phyloP scores from a whole-genome alignment of 2,113 vertebrate genomes.

The Petromus typicus region DNA sequence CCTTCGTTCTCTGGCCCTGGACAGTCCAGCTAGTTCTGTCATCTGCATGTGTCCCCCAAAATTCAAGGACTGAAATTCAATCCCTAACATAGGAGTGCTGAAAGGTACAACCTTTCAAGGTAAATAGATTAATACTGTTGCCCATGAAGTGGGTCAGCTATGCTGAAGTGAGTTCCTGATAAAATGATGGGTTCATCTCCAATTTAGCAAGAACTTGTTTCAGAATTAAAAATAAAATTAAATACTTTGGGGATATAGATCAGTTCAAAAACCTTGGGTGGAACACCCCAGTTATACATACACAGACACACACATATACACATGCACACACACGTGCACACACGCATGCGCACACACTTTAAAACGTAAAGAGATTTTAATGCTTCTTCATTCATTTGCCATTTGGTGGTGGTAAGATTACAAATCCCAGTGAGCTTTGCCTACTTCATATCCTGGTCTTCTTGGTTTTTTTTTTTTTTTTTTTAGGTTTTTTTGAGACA shows the following conservation, averaged over 20 bases:
- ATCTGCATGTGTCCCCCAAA: neutral
- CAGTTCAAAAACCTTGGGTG: neutral
- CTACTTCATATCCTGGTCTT: slow-evolving; percentile 6
- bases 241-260: neutral
- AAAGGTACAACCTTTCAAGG: neutral
- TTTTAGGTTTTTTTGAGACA: no score
- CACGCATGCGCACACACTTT: neutral
- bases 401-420: slow-evolving; percentile 12
- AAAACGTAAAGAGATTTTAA: slow-evolving; percentile 26
- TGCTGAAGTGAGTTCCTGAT: neutral
- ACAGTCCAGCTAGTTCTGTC: neutral
- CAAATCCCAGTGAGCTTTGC: neutral
- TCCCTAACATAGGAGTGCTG: neutral
- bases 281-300: neutral
- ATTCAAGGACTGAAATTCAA: neutral
- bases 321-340: no score
- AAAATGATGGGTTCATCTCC: neutral
- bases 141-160: neutral
- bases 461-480: no score
- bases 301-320: no score
- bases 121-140: neutral
- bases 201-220: neutral
- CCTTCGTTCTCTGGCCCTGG: no score
- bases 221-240: neutral
- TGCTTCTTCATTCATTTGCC: slow-evolving; percentile 7